A percentile compares a stretch with the other conserved stretches of the same genome.
These are phyloP conservation scores for Parapsyche elsis DNA, from an alignment of 1,140 invertebrate species.

Conservation along the genomic window DNA sequence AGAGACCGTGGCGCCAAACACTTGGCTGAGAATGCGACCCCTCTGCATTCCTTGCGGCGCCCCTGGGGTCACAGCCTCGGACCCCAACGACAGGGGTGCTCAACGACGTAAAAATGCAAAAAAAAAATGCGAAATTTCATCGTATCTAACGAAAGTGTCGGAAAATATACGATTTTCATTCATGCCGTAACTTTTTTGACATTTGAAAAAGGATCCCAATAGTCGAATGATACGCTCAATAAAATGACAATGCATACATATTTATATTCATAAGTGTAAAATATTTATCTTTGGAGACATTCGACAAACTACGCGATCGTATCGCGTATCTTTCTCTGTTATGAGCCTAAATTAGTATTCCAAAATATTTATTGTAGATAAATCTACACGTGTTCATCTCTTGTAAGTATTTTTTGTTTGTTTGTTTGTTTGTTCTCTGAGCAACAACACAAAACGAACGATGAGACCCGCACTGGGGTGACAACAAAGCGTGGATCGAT, in stretches of 20 bases:
- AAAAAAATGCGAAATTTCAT: no score
- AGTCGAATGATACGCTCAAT: no score
- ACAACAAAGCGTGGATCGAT: no score
- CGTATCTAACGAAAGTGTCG: no score
- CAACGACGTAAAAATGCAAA: neutral
- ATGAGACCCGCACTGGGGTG: no score
- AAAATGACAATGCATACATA: no score
- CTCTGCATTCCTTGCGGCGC: conserved; percentile 45
- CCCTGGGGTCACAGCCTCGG: conserved; percentile 43
- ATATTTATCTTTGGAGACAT: neutral
- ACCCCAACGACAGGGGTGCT: conserved; percentile 23
- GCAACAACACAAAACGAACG: no score
- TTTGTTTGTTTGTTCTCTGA: no score
- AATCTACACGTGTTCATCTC: conserved; percentile 1
- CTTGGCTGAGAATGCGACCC: conserved; percentile 48
- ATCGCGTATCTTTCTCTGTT: neutral
- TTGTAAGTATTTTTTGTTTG: neutral
- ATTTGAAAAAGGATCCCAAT: no score
- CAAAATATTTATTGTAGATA: neutral
- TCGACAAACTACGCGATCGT: neutral
- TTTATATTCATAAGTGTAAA: no score
- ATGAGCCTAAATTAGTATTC: conserved; percentile 1
- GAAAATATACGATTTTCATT: no score
- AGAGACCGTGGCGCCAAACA: conserved; percentile 42
- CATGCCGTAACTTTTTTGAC: no score